Evolutionary conservation across 2,888 invertebrate genomes (phyloP), one percentile per base, ranked within the genome.

Genomic region (Eustalomyia histrio): DNA sequence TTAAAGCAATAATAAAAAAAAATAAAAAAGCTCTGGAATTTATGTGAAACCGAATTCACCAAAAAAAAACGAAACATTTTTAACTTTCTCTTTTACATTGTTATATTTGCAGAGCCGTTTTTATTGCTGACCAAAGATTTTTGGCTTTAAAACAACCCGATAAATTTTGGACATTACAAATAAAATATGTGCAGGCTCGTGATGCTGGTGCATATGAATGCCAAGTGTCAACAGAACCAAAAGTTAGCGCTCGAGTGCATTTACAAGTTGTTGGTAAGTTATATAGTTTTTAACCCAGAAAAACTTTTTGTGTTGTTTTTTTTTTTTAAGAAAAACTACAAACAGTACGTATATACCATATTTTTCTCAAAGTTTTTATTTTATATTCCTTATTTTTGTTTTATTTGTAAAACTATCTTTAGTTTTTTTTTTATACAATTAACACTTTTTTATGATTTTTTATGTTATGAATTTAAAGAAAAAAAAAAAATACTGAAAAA

Each of bases 141-240:
- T 95, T 96, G 91, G 95, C 96, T 82, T 95, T 96, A 83, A 90
- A 90, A 76, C 90, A 90, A 84, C 89, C 90, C 58, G 90, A 90
- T 83, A 90, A 90, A 86, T 90, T 89, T 84, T 97, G 97, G 97
- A 97, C 97, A 58, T 92, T 97, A 84, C 96, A 97, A 92, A 95
- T 95, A 87, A 97, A 96, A 92, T 97, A 96, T 92, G 97, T 97
- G 86, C 97, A 97, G 91, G 94, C 95, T 84, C 93, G 96, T 84
- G 97, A 97, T 92, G 96, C 96, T 85, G 97, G 97, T 84, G 93
- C 96, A 89, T 97, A 97, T 92, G 97, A 97, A 93, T 97, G 97
- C 91, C 97, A 97, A 94, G 96, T 97, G 89, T 96, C 96, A 92
- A 97, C 97, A 85, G 97, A 97, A 91, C 97, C 97, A 87, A 97